Percentiles rank a stretch among this genome's conserved stretches.
Evolutionary conservation across 2,797 vertebrate genomes (phyloP).

Genomic region (Pipistrellus kuhlii): DNA sequence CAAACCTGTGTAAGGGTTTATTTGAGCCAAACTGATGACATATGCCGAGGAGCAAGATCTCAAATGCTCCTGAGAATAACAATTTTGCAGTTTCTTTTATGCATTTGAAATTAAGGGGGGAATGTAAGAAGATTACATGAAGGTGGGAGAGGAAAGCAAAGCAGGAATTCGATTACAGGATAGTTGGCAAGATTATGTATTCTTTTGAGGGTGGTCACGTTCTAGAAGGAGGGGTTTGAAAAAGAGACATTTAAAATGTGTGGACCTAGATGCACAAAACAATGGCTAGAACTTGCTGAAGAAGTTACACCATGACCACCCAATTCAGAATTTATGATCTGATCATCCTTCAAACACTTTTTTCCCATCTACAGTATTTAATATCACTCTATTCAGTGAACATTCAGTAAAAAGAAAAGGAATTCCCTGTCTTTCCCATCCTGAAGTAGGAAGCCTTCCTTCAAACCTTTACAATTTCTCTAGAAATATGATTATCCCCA

Average conservation of each 20-base stretch:
- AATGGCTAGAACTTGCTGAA: not conserved
- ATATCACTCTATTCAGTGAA: slow-evolving; percentile 4
- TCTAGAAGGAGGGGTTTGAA: not conserved
- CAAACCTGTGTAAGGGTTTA: not conserved
- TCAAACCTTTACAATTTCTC: slow-evolving; percentile 38
- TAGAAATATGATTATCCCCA: slow-evolving; percentile 61
- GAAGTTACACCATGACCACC: not conserved
- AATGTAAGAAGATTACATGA: not conserved
- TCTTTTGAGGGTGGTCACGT: not conserved
- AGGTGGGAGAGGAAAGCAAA: not conserved
- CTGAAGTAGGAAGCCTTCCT: slow-evolving; percentile 52
- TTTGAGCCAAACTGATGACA: not conserved
- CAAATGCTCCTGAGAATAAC: not conserved
- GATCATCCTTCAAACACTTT: not conserved
- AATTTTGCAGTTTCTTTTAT: not conserved
- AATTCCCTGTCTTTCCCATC: slow-evolving; percentile 23
- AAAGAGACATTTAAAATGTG: not conserved
- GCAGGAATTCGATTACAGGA: not conserved
- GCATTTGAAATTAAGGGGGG: not conserved
- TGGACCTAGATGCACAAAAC: not conserved
- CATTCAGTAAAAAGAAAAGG: not conserved
- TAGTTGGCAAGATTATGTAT: not conserved
- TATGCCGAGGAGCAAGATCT: not conserved
- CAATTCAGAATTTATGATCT: not conserved
- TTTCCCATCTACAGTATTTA: not conserved